Conservation (phyloP, 2,113 vertebrate species). For the Tonatia bakeri region DNA sequence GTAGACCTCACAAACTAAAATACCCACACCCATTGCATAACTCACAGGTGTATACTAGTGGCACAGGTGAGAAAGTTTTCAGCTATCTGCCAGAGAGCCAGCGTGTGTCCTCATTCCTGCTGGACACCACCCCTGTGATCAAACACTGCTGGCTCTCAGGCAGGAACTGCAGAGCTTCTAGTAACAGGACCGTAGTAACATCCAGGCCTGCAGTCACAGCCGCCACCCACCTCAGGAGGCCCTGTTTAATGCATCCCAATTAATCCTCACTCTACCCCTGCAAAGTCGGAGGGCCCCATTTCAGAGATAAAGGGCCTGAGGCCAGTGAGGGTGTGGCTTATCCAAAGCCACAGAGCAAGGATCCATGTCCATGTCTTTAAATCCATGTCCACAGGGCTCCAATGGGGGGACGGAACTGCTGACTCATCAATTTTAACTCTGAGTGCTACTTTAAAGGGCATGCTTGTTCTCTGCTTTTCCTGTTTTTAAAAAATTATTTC, state of each 20-base stretch:
- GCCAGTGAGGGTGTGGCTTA: background rate
- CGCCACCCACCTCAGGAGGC: background rate
- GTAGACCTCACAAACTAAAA: background rate
- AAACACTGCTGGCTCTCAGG: rapidly evolving
- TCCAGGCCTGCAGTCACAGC: background rate
- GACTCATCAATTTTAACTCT: background rate
- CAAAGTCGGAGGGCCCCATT: background rate
- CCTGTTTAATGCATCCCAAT: background rate
- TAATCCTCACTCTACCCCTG: background rate
- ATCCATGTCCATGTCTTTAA: background rate
- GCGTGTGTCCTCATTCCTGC: background rate
- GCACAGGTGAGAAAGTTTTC: background rate
- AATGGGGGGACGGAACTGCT: rapidly evolving
- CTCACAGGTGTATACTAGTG: background rate
- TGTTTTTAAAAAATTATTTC: background rate
- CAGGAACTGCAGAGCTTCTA: background rate
- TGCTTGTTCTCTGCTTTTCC: background rate
- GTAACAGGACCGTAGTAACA: rapidly evolving
- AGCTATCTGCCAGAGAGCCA: background rate
- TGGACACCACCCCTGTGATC: background rate
- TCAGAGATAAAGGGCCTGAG: background rate
- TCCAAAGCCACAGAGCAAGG: rapidly evolving
- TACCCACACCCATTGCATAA: background rate
- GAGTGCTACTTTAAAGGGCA: background rate
- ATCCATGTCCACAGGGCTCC: background rate